Evolutionary conservation across 1,140 invertebrate genomes (phyloP), one percentile per base, ranked within the genome.

Genomic region (Diabrotica undecimpunctata): DNA sequence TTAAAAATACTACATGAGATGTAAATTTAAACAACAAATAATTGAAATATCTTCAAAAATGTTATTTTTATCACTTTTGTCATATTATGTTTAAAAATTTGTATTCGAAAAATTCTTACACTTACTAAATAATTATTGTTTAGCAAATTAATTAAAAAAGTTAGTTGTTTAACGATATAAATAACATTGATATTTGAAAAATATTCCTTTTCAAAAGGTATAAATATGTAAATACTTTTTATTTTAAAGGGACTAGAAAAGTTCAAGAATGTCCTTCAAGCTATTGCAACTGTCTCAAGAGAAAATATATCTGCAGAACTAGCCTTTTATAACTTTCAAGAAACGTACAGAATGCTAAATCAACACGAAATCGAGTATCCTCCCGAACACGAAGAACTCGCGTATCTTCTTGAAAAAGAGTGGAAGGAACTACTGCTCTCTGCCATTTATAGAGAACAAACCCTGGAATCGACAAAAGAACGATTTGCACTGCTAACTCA

Each of bases 181-280:
- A n/a, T n/a, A n/a, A n/a, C n/a, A n/a, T n/a, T n/a, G n/a, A n/a
- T n/a, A n/a, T n/a, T n/a, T n/a, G n/a, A n/a, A n/a, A n/a, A n/a
- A n/a, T n/a, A n/a, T n/a, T n/a, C n/a, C n/a, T n/a, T n/a, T n/a
- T n/a, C n/a, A n/a, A n/a, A n/a, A n/a, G n/a, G n/a, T n/a, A n/a
- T n/a, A n/a, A n/a, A 25, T 25, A 25, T 25, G 4, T 25, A 25
- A 25, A 25, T 25, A 25, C 25, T 1, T 46, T 46, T 46, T n/a
- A 3, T 46, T 46, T 46, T 46, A 8, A 10, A 46, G 41, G 87
- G 87, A 12, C 78, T 95, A 9, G 89, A 93, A 61, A 86, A 91
- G 65, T 91, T 96, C 70, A 96, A 94, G 80, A 81, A 85, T 71
- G 88, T 96, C 0, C 88, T 96, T 85, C 86, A 88, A 70, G 89